These are phyloP conservation scores for Beris morrisii DNA, from an alignment of 2,888 invertebrate species.

Conservation along the genomic window DNA sequence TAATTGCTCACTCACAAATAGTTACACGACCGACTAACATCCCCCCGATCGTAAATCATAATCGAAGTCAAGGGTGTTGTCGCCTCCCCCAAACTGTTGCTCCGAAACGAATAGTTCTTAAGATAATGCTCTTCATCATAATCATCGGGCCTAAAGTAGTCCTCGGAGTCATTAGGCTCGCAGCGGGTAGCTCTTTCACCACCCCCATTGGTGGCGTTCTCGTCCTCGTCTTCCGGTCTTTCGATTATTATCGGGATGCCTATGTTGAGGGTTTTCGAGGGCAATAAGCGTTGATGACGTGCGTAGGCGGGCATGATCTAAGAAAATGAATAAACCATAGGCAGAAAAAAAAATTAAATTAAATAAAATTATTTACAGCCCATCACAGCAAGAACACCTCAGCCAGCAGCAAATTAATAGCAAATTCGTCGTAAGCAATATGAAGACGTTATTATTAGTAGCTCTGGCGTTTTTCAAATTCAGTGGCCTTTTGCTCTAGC, in stretches of 20 bases:
- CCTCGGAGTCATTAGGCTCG: background rate
- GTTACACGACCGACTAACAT: slow-evolving; percentile 7
- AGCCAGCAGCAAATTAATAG: too few relatives aligned
- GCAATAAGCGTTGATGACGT: background rate
- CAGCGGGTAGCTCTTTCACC: background rate
- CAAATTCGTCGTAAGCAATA: too few relatives aligned
- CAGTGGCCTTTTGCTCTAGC: slow-evolving; percentile 10
- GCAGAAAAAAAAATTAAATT: too few relatives aligned
- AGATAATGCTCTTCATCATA: slow-evolving; percentile 23
- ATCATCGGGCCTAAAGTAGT: slow-evolving; percentile 4
- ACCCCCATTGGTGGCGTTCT: background rate
- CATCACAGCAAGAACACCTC: too few relatives aligned
- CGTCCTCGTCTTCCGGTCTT: slow-evolving; percentile 21
- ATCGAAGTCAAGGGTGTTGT: slow-evolving; percentile 9
- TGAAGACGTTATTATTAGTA: too few relatives aligned
- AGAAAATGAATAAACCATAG: background rate
- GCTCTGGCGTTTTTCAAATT: background rate
- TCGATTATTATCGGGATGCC: slow-evolving; percentile 23
- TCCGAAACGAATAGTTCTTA: slow-evolving; percentile 11
- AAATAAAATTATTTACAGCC: too few relatives aligned
- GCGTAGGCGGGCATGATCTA: slow-evolving; percentile 8
- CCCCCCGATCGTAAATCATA: slow-evolving; percentile 21
- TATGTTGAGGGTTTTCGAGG: background rate
- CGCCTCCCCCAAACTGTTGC: slow-evolving; percentile 11
- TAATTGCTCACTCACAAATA: slow-evolving; percentile 13